Conservation (phyloP, 2,888 invertebrate genomes). For the Protula sp. region DNA sequence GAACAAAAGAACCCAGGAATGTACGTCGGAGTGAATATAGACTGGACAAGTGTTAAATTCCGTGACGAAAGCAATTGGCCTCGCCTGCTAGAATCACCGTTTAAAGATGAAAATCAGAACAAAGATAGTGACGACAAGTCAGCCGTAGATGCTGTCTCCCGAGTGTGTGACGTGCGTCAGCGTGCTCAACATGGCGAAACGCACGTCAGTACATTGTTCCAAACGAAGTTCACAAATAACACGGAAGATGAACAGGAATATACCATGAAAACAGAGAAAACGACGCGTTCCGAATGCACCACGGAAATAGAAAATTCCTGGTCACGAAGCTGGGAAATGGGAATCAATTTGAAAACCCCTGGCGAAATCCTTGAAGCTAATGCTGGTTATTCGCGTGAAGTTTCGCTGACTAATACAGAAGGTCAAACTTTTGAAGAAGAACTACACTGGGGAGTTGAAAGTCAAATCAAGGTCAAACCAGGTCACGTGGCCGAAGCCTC, state of each 20-base stretch:
- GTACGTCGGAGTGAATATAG: constrained; percentile 15
- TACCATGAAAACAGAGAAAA: constrained; percentile 29
- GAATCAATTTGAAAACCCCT: constrained; percentile 49
- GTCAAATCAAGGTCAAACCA: constrained; percentile 33
- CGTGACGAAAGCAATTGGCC: constrained; percentile 20
- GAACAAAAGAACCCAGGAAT: constrained; percentile 9
- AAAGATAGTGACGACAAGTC: neutral
- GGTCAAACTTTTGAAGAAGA: constrained; percentile 48
- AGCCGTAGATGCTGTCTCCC: neutral
- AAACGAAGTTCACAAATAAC: constrained; percentile 29
- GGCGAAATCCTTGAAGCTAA: constrained; percentile 52
- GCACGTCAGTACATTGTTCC: constrained; percentile 23
- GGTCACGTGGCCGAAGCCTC: constrained; percentile 44
- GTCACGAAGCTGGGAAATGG: constrained; percentile 47
- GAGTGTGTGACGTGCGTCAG: neutral
- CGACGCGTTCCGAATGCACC: constrained; percentile 21
- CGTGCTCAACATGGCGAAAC: neutral
- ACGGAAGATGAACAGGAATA: constrained; percentile 26
- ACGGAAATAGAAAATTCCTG: constrained; percentile 23
- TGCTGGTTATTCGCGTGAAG: constrained; percentile 51
- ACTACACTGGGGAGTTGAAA: constrained; percentile 51
- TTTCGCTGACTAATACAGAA: constrained; percentile 44
- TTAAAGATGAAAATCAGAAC: constrained; percentile 3
- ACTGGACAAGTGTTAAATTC: constrained; percentile 23
- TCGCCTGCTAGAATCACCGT: constrained; percentile 2